Percentiles rank a stretch among this genome's conserved stretches.
phyloP scores from a whole-genome alignment of 2,113 vertebrate species.

The Heptranchias perlo region DNA sequence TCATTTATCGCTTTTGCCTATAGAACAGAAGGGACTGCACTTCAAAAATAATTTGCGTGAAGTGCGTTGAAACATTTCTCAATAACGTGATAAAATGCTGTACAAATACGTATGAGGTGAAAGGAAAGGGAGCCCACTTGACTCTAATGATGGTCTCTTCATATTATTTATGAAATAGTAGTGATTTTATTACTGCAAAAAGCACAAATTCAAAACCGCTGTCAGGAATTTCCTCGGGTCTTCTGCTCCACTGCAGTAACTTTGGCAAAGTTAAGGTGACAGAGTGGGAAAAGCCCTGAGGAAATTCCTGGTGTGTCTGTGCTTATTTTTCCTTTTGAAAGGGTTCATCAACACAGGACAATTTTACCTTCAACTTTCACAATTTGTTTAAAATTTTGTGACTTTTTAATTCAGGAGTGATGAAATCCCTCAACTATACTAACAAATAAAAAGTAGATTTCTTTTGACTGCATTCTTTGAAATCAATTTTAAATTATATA shows the following conservation, averaged over 20 bases:
- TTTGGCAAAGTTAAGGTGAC: not conserved
- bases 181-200: not conserved
- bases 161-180: not conserved
- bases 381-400: not conserved
- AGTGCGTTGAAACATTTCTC: not conserved
- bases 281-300: not conserved
- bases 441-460: not conserved
- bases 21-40: too few species aligned
- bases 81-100: not conserved
- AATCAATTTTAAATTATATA: too few species aligned
- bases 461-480: not conserved
- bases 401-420: not conserved
- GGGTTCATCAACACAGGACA: not conserved
- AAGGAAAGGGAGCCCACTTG: not conserved
- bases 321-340: not conserved
- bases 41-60: too few species aligned
- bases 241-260: not conserved
- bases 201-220: not conserved
- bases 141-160: not conserved
- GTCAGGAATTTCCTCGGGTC: not conserved
- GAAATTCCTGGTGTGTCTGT: not conserved
- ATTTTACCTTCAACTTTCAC: not conserved
- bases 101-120: not conserved
- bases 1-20: too few species aligned
- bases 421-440: not conserved